These are phyloP conservation scores for Oryzias dopingdopingensis DNA, from an alignment of 2,797 vertebrate species.

Conservation along the genomic window DNA sequence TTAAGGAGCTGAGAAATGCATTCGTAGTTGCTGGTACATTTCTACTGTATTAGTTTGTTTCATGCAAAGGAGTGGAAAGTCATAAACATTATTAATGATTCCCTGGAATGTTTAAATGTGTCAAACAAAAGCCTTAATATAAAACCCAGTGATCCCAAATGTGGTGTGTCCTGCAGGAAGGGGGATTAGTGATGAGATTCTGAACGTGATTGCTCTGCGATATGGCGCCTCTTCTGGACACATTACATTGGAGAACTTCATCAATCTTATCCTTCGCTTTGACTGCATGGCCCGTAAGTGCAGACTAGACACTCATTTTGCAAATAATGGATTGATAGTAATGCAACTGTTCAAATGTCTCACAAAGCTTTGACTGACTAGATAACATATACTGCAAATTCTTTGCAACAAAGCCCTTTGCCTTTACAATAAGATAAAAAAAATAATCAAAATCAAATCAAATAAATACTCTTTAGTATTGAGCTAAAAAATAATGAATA, in stretches of 20 bases:
- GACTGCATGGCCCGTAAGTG: slow-evolving; percentile 82
- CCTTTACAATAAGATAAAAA: no score
- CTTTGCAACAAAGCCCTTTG: no score
- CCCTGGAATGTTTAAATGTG: background rate
- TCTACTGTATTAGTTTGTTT: background rate
- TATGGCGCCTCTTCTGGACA: slow-evolving; percentile 72
- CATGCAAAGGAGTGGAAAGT: background rate
- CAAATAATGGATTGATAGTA: no score
- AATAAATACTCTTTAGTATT: no score
- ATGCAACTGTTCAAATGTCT: no score
- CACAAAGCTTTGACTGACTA: no score
- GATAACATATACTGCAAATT: no score
- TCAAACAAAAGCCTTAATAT: no score
- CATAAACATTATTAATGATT: background rate
- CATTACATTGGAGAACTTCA: slow-evolving; percentile 82
- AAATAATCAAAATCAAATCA: no score
- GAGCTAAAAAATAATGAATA: no score
- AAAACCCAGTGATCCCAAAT: background rate
- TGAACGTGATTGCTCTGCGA: slow-evolving; percentile 75
- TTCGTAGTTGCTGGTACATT: slow-evolving; percentile 49
- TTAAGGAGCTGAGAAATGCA: slow-evolving; percentile 65
- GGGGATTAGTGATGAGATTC: slow-evolving; percentile 42
- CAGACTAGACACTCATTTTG: background rate
- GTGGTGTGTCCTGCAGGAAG: slow-evolving; percentile 41
- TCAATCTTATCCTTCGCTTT: slow-evolving; percentile 77